Evolutionary conservation across 2,888 invertebrate species (phyloP).

Genomic region (Sinotaia quadrata): DNA sequence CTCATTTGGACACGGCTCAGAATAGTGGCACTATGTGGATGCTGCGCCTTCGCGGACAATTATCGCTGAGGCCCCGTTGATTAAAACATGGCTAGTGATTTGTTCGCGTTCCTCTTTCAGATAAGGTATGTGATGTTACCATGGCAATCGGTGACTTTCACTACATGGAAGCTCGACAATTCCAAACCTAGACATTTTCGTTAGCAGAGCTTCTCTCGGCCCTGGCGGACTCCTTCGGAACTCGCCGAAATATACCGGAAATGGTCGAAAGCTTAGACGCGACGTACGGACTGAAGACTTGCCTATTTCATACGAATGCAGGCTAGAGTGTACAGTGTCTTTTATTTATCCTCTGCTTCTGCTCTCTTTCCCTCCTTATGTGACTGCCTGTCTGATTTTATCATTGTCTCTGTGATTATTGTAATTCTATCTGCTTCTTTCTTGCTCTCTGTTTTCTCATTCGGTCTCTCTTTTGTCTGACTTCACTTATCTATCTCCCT

Average conservation of each 20-base stretch:
- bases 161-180: neutral
- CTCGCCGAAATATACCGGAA: constrained; percentile 4
- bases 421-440: constrained; percentile 1
- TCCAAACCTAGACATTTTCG: neutral
- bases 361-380: neutral
- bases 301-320: too few relatives aligned
- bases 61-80: constrained; percentile 2
- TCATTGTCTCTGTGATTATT: neutral
- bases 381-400: neutral
- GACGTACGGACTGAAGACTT: too few relatives aligned
- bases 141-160: constrained; percentile 11
- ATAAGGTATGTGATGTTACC: constrained; percentile 17
- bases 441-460: neutral
- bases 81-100: constrained; percentile 18
- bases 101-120: constrained; percentile 5
- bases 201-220: neutral
- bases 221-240: constrained; percentile 2
- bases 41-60: neutral
- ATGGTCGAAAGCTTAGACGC: too few relatives aligned
- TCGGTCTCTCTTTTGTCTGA: neutral
- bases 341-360: too few relatives aligned
- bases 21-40: too few relatives aligned
- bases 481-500: neutral
- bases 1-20: too few relatives aligned
- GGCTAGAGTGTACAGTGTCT: too few relatives aligned